These are phyloP conservation scores for Ophthalmolycus amberensis DNA, from an alignment of 2,113 vertebrate genomes.

Conservation along the genomic window DNA sequence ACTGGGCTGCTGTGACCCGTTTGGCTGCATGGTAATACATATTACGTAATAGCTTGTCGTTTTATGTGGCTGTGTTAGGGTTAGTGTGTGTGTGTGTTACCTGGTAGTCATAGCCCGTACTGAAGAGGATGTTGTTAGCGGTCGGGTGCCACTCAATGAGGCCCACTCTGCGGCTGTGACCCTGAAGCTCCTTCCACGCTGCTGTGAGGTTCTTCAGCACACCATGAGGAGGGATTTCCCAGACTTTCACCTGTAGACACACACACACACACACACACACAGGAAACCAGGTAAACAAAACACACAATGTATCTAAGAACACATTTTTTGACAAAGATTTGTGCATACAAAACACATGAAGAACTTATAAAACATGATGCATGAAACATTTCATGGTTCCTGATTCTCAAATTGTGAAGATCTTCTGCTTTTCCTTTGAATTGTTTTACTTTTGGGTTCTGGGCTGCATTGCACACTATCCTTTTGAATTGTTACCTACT, in stretches of 20 bases:
- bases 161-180: conserved; percentile 89
- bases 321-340: neutral
- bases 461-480: no score
- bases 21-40: conserved; percentile 15
- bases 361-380: neutral
- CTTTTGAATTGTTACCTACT: no score
- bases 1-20: conserved; percentile 13
- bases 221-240: conserved; percentile 90
- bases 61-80: neutral
- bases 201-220: conserved; percentile 85
- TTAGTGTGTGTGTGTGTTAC: conserved; percentile 71
- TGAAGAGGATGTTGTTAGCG: conserved; percentile 90
- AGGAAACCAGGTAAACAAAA: neutral
- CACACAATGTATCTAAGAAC: neutral
- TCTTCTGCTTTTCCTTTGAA: neutral
- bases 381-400: no score
- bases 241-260: conserved; percentile 89
- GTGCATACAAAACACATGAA: neutral
- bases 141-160: conserved; percentile 96
- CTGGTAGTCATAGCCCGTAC: conserved; percentile 93
- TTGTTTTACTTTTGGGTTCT: neutral
- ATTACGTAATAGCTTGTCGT: neutral
- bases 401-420: no score
- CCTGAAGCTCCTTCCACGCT: conserved; percentile 88
- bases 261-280: conserved; percentile 28